Evolutionary conservation across 2,113 vertebrate genomes (phyloP), one percentile per base, ranked within the genome.

Genomic region (Scomber scombrus): DNA sequence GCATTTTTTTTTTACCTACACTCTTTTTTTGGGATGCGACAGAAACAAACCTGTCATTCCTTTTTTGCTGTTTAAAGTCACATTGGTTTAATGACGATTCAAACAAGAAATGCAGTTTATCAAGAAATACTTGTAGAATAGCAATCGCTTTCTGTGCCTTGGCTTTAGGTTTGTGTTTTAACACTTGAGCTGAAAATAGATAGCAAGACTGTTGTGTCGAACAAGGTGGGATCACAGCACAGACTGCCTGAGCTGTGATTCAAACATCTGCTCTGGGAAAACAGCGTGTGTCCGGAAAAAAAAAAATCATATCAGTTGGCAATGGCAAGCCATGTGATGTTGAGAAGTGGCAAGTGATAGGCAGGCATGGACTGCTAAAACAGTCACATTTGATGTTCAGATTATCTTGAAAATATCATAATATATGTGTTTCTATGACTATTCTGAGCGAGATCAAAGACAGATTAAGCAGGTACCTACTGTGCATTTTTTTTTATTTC

Each of bases 191-290:
- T 58, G 46, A 78, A 91, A 88, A 90, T 85, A 82, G 82, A 78
- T 29, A 43, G 64, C 46, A 78, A 75, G 78, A 71, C 61, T 66
- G 82, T 79, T 82, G 71, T 89, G 77, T 82, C 50, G 71, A 84
- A 77, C 70, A 75, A 82, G 68, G 66, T 89, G 81, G 74, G 81
- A 89, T 90, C 60, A 66, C 71, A 77, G 71, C 76, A 61, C 66
- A 87, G 80, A 50, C 54, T 71, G 58, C 63, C n/a, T 0, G 47
- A 81, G 71, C 72, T 80, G 82, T 64, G 69, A 81, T 85, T 83
- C 78, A 71, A 87, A 87, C 86, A 90, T 89, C 85, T 90, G 85
- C 78, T 85, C 66, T 84, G 75, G 80, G 80, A 81, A 80, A 88
- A 84, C 11, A 15, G 62, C 63, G 70, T 75, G 70, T 81, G 58